These are phyloP conservation scores for Dioctria rufipes DNA, from an alignment of 2,888 invertebrate genomes.

Conservation along the genomic window DNA sequence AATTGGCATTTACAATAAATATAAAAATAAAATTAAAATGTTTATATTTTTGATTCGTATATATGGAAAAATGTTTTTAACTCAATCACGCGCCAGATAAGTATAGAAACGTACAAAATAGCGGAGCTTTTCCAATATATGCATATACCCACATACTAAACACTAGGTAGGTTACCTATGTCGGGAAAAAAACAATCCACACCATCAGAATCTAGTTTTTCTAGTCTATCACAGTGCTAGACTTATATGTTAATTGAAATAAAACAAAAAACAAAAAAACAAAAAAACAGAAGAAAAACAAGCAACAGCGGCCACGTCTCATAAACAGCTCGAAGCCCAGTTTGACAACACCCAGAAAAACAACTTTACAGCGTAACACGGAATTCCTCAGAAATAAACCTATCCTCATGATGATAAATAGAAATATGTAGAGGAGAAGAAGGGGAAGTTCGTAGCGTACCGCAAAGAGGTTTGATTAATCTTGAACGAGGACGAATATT, in stretches of 20 bases:
- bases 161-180: too few species aligned
- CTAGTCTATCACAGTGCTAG: conserved; percentile 3
- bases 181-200: not conserved
- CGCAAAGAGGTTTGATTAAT: conserved; percentile 13
- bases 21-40: too few species aligned
- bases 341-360: conserved; percentile 16
- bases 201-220: not conserved
- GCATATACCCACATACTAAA: too few species aligned
- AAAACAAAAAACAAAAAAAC: too few species aligned
- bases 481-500: not conserved
- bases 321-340: conserved; percentile 15
- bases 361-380: conserved; percentile 3
- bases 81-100: too few species aligned
- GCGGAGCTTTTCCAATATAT: too few species aligned
- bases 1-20: too few species aligned
- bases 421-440: not conserved
- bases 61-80: too few species aligned
- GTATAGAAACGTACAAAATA: too few species aligned
- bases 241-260: not conserved
- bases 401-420: not conserved
- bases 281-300: not conserved
- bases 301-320: not conserved
- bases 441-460: not conserved
- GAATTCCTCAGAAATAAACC: conserved; percentile 16
- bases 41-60: too few species aligned